These are phyloP conservation scores for Vannuccia rotundouncinata DNA, from an alignment of 2,888 invertebrate species.

Conservation along the genomic window DNA sequence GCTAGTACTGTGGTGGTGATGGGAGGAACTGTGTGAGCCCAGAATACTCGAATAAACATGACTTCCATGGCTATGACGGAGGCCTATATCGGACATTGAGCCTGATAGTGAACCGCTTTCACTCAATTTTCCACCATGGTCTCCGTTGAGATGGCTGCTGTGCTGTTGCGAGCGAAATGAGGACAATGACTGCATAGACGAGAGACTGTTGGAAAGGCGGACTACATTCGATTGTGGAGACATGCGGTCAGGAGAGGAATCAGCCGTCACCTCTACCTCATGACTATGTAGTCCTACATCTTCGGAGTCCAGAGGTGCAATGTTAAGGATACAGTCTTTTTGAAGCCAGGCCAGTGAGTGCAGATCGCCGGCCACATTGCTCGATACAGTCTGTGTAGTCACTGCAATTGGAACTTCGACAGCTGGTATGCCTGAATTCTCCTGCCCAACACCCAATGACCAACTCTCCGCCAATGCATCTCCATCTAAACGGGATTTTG, in stretches of 20 bases:
- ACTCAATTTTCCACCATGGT: background rate
- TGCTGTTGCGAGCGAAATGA: background rate
- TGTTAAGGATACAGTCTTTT: slow-evolving; percentile 7
- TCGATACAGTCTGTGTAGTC: background rate
- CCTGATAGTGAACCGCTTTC: background rate
- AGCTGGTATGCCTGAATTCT: background rate
- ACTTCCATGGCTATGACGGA: slow-evolving; percentile 4
- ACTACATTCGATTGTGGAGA: background rate
- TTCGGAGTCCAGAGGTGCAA: slow-evolving; percentile 28
- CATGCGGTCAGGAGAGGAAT: background rate
- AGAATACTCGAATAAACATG: background rate
- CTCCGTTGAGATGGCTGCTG: background rate
- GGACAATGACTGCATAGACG: background rate
- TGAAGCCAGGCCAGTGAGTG: slow-evolving; percentile 30
- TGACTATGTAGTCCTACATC: slow-evolving; percentile 4
- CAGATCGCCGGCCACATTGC: slow-evolving; percentile 11
- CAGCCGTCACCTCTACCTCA: background rate
- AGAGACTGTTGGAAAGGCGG: background rate
- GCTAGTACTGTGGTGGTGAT: background rate
- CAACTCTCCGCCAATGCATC: background rate
- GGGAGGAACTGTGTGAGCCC: background rate
- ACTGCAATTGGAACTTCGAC: background rate
- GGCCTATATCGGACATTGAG: background rate
- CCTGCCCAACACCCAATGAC: background rate
- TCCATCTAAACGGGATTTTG: background rate